Evolutionary conservation across 2,797 vertebrate species (phyloP), one percentile per base, ranked within the genome.

Genomic region (Micrastur ruficollis): DNA sequence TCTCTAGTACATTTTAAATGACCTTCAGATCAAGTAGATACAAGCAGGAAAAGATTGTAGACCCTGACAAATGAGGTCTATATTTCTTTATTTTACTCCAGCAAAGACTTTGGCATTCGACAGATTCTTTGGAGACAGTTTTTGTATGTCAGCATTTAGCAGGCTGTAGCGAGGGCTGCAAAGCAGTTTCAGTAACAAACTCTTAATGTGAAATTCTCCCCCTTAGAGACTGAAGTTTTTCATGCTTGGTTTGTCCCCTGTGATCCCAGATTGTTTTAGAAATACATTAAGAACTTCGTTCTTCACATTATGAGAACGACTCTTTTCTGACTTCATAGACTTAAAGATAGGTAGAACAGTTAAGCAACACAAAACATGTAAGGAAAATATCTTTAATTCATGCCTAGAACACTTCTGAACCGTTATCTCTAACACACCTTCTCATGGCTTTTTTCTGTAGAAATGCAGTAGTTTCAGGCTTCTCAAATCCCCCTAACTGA

Each of bases 1-100:
- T n/a, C 83, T 78, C 72, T 78, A 95, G 90, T 61, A 78, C 53
- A 78, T 94, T 93, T 97, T 78, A 92, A 96, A 91, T 89, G 86
- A 94, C 86, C 86, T 71, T 76, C 79, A 89, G 86, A 93, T 87
- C 81, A 87, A 89, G 74, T 22, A 95, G 73, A 86, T 74, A 87
- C 25, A 89, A 71, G 59, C 32, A 91, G 72, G 58, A 85, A 94
- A 94, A 91, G 31, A 95, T 23, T 29, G 23, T 71, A 81, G 79
- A 38, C 15, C 61, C 90, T 92, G 93, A 95, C 85, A 91, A 96
- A 95, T 81, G 25, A 91, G 42, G 79, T n/a, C 68, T 91, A 11
- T 72, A 91, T 94, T 92, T 89, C 92, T 95, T 86, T 90, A 76
- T 80, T 95, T 93, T 79, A 87, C 52, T 81, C 42, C 62, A 92